Evolutionary conservation across 2,888 invertebrate species (phyloP).

Genomic region (Anagyrus pseudococci): DNA sequence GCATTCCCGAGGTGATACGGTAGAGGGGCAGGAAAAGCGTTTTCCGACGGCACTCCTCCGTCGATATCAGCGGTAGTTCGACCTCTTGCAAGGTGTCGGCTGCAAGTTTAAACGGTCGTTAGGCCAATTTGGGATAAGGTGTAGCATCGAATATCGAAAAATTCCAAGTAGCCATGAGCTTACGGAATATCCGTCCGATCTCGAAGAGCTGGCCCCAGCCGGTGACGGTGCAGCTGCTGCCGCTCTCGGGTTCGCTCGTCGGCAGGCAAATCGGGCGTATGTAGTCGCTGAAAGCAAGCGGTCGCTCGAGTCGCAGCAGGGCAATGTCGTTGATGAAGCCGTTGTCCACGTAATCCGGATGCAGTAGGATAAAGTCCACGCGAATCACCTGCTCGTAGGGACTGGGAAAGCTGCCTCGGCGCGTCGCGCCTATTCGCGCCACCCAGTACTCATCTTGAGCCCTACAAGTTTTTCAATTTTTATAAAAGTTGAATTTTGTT

Average conservation of each 20-base stretch:
- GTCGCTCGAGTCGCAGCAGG: constrained; percentile 68
- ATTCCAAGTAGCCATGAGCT: constrained; percentile 55
- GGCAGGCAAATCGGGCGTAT: constrained; percentile 74
- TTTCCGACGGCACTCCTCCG: constrained; percentile 76
- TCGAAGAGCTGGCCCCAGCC: constrained; percentile 85
- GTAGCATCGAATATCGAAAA: neutral
- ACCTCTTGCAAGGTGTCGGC: constrained; percentile 85
- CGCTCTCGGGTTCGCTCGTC: constrained; percentile 68
- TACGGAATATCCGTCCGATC: constrained; percentile 80
- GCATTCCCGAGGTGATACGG: constrained; percentile 81
- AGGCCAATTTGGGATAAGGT: neutral
- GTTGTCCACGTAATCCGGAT: constrained; percentile 77
- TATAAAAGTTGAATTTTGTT: neutral
- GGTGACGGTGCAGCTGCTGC: constrained; percentile 76
- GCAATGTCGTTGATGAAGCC: constrained; percentile 84
- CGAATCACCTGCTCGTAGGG: constrained; percentile 77
- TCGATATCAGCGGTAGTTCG: constrained; percentile 79
- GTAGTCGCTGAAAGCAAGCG: constrained; percentile 70
- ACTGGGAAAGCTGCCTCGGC: constrained; percentile 76
- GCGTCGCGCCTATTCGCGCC: constrained; percentile 77
- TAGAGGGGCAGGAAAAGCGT: constrained; percentile 78
- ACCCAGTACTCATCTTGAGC: constrained; percentile 81
- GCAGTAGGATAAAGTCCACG: constrained; percentile 71
- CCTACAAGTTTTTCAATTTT: constrained; percentile 59
- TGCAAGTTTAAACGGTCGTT: constrained; percentile 51